Evolutionary conservation across 2,113 vertebrate genomes (phyloP).

Genomic region (Eclectus roratus): DNA sequence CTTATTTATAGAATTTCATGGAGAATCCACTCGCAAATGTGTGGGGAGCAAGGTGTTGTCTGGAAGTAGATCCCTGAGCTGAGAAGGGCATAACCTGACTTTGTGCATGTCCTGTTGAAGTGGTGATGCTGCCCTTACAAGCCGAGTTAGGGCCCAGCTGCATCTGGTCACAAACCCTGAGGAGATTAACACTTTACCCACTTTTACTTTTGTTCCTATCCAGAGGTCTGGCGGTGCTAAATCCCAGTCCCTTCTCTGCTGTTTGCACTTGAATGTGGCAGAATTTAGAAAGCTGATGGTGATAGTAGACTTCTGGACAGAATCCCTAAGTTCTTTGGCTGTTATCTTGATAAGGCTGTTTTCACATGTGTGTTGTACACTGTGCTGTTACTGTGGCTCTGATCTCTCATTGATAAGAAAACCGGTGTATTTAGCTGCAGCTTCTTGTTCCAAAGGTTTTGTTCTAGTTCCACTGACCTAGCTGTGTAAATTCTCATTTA

Average conservation of each 20-base stretch:
- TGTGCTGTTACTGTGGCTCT: slow-evolving; percentile 40
- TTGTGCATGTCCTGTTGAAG: fast-evolving
- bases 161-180: background rate
- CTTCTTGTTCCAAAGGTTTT: slow-evolving; percentile 57
- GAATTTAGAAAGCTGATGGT: background rate
- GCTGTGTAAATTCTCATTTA: background rate
- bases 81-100: background rate
- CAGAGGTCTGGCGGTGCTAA: background rate
- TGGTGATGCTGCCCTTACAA: background rate
- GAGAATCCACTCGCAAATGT: background rate
- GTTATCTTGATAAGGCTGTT: slow-evolving; percentile 56
- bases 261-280: background rate
- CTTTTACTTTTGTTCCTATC: background rate
- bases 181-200: background rate
- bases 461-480: background rate
- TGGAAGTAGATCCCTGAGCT: background rate
- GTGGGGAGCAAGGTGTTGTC: background rate
- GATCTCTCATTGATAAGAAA: slow-evolving; percentile 51
- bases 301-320: slow-evolving; percentile 13
- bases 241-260: background rate
- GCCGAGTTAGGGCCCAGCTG: background rate
- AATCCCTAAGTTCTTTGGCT: slow-evolving; percentile 36
- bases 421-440: slow-evolving; percentile 36
- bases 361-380: slow-evolving; percentile 30
- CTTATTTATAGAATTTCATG: background rate